These are phyloP conservation scores for Trichomycterus rosablanca DNA, from an alignment of 2,113 vertebrate species.

Conservation along the genomic window DNA sequence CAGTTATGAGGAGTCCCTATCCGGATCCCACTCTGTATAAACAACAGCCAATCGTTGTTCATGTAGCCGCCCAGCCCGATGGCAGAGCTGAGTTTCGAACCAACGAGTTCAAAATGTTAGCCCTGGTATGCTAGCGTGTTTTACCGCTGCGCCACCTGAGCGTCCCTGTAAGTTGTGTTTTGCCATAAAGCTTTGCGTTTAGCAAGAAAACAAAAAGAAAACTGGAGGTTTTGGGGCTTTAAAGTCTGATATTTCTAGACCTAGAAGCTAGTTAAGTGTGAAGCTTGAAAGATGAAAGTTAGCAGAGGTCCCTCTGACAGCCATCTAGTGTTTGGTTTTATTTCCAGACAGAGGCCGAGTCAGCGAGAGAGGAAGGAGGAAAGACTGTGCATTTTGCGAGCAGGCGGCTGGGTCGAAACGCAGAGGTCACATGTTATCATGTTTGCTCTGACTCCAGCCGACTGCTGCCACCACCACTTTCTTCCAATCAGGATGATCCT, in stretches of 20 bases:
- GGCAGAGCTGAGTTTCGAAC: too few relatives aligned
- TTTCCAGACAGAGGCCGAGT: background rate
- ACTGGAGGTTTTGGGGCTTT: background rate
- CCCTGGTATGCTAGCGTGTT: too few relatives aligned
- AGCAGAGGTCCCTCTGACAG: slow-evolving; percentile 1
- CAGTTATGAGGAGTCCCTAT: too few relatives aligned
- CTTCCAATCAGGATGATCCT: slow-evolving; percentile 38
- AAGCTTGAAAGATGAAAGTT: slow-evolving; percentile 2
- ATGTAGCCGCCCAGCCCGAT: too few relatives aligned
- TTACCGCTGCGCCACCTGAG: slow-evolving; percentile 20
- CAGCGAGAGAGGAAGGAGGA: background rate
- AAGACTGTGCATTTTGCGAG: slow-evolving; percentile 1
- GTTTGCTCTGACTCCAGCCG: slow-evolving; percentile 39
- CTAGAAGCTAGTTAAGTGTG: background rate
- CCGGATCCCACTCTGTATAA: too few relatives aligned
- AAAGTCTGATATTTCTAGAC: background rate
- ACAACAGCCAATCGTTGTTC: too few relatives aligned
- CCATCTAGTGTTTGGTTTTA: slow-evolving; percentile 4
- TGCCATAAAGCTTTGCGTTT: background rate
- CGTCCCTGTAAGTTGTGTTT: background rate
- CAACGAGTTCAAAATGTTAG: too few relatives aligned
- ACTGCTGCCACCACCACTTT: slow-evolving; percentile 46
- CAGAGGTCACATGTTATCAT: slow-evolving; percentile 31
- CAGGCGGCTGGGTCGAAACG: background rate
- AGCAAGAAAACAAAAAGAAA: background rate